Evolutionary conservation across 2,797 vertebrate genomes (phyloP).

Genomic region (Trachops cirrhosus): DNA sequence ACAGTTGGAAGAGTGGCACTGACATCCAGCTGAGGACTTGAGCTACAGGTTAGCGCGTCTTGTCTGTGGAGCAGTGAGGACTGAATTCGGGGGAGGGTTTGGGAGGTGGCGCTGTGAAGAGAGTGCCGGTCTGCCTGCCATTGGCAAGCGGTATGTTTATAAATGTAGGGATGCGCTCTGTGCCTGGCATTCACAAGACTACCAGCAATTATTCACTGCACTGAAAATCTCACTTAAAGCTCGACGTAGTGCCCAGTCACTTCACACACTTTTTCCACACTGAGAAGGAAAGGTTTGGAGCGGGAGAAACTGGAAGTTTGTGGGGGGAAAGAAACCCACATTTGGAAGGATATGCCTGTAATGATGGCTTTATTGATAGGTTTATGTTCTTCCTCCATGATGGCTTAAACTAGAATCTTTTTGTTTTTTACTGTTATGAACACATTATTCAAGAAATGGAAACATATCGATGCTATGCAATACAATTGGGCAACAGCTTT

Average conservation of each 20-base stretch:
- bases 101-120: no score
- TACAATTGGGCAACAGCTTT: not conserved
- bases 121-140: not conserved
- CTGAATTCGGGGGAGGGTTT: accelerated
- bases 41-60: not conserved
- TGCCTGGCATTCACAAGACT: not conserved
- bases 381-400: not conserved
- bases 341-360: not conserved
- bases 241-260: not conserved
- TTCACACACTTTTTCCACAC: not conserved
- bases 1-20: no score
- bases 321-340: not conserved
- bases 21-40: not conserved
- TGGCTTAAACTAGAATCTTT: not conserved
- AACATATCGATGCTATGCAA: not conserved
- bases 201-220: not conserved
- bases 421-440: not conserved
- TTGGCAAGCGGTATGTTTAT: not conserved
- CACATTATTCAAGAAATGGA: conserved; percentile 30
- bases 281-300: not conserved
- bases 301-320: not conserved
- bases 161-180: not conserved
- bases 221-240: not conserved
- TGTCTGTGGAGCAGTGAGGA: not conserved
- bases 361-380: not conserved